Evolutionary conservation across 2,888 invertebrate genomes (phyloP), one percentile per base, ranked within the genome.

Genomic region (Thera obeliscata): DNA sequence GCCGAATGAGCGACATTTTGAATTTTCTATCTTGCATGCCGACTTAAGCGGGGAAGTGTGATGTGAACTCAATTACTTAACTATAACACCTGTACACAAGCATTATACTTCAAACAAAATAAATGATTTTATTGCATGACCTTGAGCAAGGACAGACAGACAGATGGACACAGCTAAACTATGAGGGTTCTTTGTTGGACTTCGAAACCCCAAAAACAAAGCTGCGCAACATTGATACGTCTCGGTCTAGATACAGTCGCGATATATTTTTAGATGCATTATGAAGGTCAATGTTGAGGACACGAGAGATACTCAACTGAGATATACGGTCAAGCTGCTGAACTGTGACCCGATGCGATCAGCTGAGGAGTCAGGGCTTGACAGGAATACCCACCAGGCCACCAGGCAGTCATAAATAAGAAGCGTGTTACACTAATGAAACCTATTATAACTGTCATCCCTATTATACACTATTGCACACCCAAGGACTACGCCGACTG

Each of bases 321-420:
- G 3, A 38, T 38, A 6, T 38, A 5, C 38, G 6, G 6, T 38
- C 38, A 38, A 38, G 6, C 38, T 5, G 38, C 38, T 38, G 4
- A 38, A 38, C 38, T 38, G 38, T 38, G 38, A 38, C 38, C 6
- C 38, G 38, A 38, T 38, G 38, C 6, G 4, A 9, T 9, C 46
- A 56, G 59, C 36, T 52, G 56, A 50, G 56, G 35, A 61, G 60
- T 22, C 22, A 22, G 43, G 43, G 49, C 65, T 46, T 57, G 56
- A 33, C 46, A 48, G 41, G 41, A 41, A 41, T 41, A 58, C 60
- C 22, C 22, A 22, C 22, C 22, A 22, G 22, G 22, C 22, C 49
- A 33, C 22, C 49, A 56, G 60, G 60, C 56, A 60, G 33, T 33
- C 1, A 55, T 65, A 60, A 65, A 65, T 50, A 56, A 59, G 55